Base-by-base conservation (phyloP, 1,140 invertebrate species). In the Doryteuthis pealeii region DNA sequence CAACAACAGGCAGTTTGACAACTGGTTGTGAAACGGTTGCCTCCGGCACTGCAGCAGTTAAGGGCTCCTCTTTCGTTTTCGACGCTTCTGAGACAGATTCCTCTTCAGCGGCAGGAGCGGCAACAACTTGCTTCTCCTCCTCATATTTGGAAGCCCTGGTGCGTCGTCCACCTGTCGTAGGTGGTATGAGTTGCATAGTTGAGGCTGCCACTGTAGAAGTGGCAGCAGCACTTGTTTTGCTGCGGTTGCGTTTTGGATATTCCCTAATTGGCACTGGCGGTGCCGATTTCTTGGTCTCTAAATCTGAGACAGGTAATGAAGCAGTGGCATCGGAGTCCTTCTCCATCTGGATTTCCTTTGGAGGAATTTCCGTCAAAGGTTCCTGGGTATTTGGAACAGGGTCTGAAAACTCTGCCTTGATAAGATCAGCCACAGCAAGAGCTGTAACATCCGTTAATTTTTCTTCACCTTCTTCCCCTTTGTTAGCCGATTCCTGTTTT, bases 221-320 rank as follows among this genome's bases (percentile, higher is more conserved):
- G 26, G 54, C 54, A n/a, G 54, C 18, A 15, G 26, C 26, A 62
- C 54, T 62, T 6, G 54, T 62, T 28, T 62, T 62, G 26, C 54
- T 28, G 26, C 54, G 54, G 18, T 62, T 72, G 10, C 71, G 54
- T 31, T 72, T 72, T 54, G 40, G 71, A 33, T 72, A 45, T 33
- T 72, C 54, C 43, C 54, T 26, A 0, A n/a, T 28, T 22, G 54
- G 71, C 8, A 26, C 33, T 18, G 10, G 54, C 18, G n/a, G 5
- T 22, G 18, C 26, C 18, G 54, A 62, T 28, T 62, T 62, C 54
- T 62, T 62, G 10, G 54, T 62, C 18, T 62, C 54, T 28, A 62
- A 28, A 8, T 62, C 54, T 62, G 54, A 62, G 6, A 62, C 54
- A 40, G 35, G 35, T 40, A 40, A 40, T 15, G 54, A 15, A 12